These are phyloP conservation scores for Phaedon cochleariae DNA, from an alignment of 2,888 invertebrate genomes.

Conservation along the genomic window DNA sequence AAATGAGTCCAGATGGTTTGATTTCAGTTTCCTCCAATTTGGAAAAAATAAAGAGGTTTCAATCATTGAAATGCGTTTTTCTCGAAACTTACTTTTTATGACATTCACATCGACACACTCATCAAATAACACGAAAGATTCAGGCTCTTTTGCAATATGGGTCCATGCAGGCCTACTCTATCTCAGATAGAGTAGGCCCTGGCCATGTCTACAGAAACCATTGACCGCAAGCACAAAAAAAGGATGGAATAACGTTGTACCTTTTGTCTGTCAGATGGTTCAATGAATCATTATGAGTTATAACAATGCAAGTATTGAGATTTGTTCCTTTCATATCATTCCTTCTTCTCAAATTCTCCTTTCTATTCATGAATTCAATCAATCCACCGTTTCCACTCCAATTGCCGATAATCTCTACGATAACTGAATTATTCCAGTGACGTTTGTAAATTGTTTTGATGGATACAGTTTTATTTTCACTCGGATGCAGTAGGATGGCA, in stretches of 20 bases:
- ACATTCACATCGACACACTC: no score
- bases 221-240: not conserved
- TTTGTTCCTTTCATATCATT: conserved; percentile 62
- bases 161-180: no score
- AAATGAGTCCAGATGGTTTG: no score
- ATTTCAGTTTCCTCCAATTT: no score
- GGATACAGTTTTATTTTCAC: conserved; percentile 50
- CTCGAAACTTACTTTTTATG: no score
- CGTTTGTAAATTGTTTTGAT: conserved; percentile 49
- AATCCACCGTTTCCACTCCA: conserved; percentile 44
- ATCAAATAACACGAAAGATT: no score
- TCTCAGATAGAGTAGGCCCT: no score
- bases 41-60: no score
- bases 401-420: conserved; percentile 47
- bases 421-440: conserved; percentile 34
- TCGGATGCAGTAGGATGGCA: conserved; percentile 61
- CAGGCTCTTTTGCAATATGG: no score
- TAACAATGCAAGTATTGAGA: conserved; percentile 67
- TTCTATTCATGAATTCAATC: conserved; percentile 33
- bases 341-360: conserved; percentile 58
- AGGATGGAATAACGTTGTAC: conserved; percentile 61
- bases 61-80: no score
- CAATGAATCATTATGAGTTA: conserved; percentile 69
- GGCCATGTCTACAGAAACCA: no score
- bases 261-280: conserved; percentile 69